Evolutionary conservation across 2,888 invertebrate genomes (phyloP), one percentile per base, ranked within the genome.

Genomic region (Tryphoninae sp.): DNA sequence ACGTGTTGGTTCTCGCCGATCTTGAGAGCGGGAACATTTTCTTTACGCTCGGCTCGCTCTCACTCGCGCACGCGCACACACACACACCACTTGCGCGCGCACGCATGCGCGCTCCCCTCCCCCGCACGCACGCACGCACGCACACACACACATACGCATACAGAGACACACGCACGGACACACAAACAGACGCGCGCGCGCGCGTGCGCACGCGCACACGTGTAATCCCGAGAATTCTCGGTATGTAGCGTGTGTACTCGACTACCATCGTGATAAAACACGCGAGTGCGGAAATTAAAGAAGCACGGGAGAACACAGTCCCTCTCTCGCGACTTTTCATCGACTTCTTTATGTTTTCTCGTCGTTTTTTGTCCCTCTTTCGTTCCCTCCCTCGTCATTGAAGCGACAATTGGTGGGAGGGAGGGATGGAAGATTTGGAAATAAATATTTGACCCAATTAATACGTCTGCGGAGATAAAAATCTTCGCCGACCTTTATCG

Each of bases 1-100:
- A 53, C 74, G 62, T 58, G 40, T 68, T 55, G 69, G 74, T 42
- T n/a, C 33, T n/a, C 33, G 75, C 23, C 78, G 74, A 74, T 69
- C 68, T 72, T 61, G 4, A 33, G 33, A 33, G 33, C 33, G 33
- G 33, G 6, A 33, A 33, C 33, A 33, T 33, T 33, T 33, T 6
- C 33, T 33, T 33, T 6, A 4, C 33, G 33, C 33, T 33, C 19
- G 6, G 33, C 33, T 33, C 6, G 4, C 0, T 33, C 33, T 6
- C 6, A 33, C 33, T 6, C 33, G 33, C 33, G 33, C 33, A 33
- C 33, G 33, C 33, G 33, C 33, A 33, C 33, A 6, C 6, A 26
- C 26, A 33, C 33, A 33, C 33, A 33, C 33, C 6, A 33, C 6
- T 1, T 7, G 33, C 33, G 33, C 6, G 6, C 33, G 33, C 33